Percentiles rank a stretch among this genome's conserved stretches.
phyloP scores from a whole-genome alignment of 1,140 invertebrate genomes.

The Aphelenchoides avenae region DNA sequence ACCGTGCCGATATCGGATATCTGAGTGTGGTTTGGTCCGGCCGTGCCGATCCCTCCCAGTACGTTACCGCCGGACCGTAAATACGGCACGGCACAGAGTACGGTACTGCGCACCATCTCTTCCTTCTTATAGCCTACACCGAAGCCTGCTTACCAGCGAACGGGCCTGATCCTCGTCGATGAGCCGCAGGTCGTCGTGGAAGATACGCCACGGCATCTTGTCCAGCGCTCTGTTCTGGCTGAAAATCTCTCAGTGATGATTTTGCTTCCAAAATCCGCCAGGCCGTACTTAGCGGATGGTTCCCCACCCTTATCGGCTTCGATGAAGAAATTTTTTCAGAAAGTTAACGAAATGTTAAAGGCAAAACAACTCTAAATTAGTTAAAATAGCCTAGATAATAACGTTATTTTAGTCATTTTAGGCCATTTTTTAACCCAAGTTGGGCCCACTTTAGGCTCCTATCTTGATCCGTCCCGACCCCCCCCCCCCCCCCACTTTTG shows the following conservation, averaged over 20 bases:
- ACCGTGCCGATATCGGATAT: no score
- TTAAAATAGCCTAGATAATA: not conserved
- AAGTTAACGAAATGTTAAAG: not conserved
- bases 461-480: no score
- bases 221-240: slow-evolving; percentile 50
- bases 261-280: not conserved
- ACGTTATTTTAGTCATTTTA: not conserved
- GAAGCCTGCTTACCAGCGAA: slow-evolving; percentile 38
- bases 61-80: no score
- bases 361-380: slow-evolving; percentile 6
- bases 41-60: no score
- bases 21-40: no score
- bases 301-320: not conserved
- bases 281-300: no score
- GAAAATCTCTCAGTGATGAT: slow-evolving; percentile 15
- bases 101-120: no score
- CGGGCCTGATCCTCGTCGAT: slow-evolving; percentile 55
- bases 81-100: no score
- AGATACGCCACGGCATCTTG: slow-evolving; percentile 58
- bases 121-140: no score
- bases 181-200: slow-evolving; percentile 53
- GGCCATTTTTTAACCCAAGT: no score
- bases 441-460: no score
- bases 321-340: not conserved
- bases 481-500: no score